Evolutionary conservation across 2,113 vertebrate species (phyloP).

Genomic region (Pangasianodon gigas): DNA sequence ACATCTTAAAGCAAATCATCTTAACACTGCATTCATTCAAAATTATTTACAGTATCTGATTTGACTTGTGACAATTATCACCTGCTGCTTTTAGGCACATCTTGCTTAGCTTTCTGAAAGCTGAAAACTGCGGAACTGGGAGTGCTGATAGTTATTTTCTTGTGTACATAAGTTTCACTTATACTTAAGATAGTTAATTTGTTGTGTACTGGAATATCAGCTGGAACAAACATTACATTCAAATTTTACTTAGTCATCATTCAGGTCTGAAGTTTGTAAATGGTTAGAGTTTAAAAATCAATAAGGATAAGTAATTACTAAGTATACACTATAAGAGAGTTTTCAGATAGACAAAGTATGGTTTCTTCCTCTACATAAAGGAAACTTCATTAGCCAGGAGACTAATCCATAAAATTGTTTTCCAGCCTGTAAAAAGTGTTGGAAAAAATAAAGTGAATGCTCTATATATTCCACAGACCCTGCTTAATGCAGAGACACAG

Average conservation of each 20-base stretch:
- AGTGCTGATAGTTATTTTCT: background rate
- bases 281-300: background rate
- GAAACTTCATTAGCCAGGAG: background rate
- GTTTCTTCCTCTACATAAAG: background rate
- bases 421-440: background rate
- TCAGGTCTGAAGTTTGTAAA: background rate
- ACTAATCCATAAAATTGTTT: background rate
- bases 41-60: background rate
- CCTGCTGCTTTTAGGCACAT: too few relatives aligned
- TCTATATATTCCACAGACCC: background rate
- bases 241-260: background rate
- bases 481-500: background rate
- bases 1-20: background rate
- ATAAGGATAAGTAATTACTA: background rate
- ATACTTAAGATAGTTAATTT: background rate
- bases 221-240: background rate
- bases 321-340: background rate
- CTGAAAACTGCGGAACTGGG: background rate
- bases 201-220: background rate
- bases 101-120: background rate
- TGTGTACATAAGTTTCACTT: background rate
- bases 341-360: background rate
- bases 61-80: too few relatives aligned
- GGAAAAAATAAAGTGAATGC: background rate
- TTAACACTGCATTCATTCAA: background rate